A percentile compares a stretch with the other conserved stretches of the same genome.
phyloP scores from a whole-genome alignment of 2,797 vertebrate genomes.

The Tokudaia muenninki region DNA sequence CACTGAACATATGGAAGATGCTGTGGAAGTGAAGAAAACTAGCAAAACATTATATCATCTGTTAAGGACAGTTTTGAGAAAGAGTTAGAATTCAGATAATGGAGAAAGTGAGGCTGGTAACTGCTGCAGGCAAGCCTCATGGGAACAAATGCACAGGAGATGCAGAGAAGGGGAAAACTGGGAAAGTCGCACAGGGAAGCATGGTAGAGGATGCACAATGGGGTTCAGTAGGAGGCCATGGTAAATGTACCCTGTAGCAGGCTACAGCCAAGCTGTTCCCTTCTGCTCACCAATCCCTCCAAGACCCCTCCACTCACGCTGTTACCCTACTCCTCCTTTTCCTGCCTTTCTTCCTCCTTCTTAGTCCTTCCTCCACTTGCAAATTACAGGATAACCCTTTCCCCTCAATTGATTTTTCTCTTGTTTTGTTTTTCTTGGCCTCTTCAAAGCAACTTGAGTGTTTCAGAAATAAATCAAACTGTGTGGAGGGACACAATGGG shows the following conservation, averaged over 20 bases:
- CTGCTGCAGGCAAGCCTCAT: fast-evolving
- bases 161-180: no score
- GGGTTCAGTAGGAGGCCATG: background rate
- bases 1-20: background rate
- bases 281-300: background rate
- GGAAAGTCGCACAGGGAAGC: background rate
- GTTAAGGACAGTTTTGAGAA: background rate
- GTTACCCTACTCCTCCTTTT: no score
- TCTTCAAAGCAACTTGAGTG: background rate
- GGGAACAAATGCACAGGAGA: background rate
- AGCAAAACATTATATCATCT: background rate
- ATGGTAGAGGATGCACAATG: background rate
- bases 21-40: background rate
- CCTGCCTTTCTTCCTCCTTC: background rate
- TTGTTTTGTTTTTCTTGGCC: constrained; percentile 19
- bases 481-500: background rate
- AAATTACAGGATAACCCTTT: background rate
- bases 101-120: fast-evolving
- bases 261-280: background rate
- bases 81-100: background rate
- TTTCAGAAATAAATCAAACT: constrained; percentile 37
- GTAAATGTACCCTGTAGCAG: fast-evolving
- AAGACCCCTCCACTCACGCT: background rate
- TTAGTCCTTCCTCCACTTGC: background rate
- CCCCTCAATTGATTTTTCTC: background rate